phyloP scores from a whole-genome alignment of 2,888 invertebrate genomes.

The Morpho deidamia region DNA sequence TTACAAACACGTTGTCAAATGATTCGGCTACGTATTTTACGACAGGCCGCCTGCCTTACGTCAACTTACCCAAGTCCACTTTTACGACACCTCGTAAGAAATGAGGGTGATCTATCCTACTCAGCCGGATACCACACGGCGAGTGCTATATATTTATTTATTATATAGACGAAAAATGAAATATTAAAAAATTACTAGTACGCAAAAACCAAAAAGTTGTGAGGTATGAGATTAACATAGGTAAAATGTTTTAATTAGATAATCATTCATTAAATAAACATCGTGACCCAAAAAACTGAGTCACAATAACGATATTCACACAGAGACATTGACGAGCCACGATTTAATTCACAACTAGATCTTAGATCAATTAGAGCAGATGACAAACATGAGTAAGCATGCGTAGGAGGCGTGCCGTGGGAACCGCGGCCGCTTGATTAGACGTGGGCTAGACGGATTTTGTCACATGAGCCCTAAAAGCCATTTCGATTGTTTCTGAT shows the following conservation, averaged over 20 bases:
- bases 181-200: too few species aligned
- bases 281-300: conserved; percentile 12
- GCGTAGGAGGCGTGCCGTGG: conserved; percentile 57
- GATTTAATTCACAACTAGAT: conserved; percentile 72
- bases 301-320: conserved; percentile 23
- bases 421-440: conserved; percentile 32
- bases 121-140: too few species aligned
- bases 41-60: too few species aligned
- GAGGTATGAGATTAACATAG: too few species aligned
- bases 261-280: neutral
- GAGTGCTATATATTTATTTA: too few species aligned
- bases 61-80: too few species aligned
- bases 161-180: too few species aligned
- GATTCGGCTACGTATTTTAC: too few species aligned
- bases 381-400: conserved; percentile 69
- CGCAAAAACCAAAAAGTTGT: too few species aligned
- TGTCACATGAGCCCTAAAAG: neutral
- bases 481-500: neutral
- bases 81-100: too few species aligned
- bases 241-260: neutral
- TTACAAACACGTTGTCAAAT: too few species aligned
- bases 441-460: conserved; percentile 34
- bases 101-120: too few species aligned
- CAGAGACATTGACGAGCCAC: conserved; percentile 48
- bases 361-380: conserved; percentile 71